phyloP scores from a whole-genome alignment of 2,888 invertebrate species.

The Pterostichus niger region DNA sequence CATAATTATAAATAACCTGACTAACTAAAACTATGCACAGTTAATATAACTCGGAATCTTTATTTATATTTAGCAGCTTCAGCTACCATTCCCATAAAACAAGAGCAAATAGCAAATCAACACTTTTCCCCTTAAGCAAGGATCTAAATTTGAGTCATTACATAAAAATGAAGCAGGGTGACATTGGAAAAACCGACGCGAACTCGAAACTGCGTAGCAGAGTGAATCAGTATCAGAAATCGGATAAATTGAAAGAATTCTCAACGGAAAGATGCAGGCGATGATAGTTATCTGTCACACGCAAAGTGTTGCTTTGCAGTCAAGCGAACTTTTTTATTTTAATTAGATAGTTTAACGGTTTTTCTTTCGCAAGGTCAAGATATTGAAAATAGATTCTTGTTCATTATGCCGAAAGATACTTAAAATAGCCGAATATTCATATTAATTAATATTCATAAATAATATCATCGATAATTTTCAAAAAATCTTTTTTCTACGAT shows the following conservation, averaged over 20 bases:
- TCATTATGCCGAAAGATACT: slow-evolving; percentile 22
- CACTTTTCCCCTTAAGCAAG: slow-evolving; percentile 25
- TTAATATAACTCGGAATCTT: slow-evolving; percentile 58
- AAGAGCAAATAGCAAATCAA: slow-evolving; percentile 20
- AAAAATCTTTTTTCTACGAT: no score
- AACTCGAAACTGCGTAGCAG: slow-evolving; percentile 7
- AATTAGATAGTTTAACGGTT: slow-evolving; percentile 9
- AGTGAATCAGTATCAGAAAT: slow-evolving; percentile 23
- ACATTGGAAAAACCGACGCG: slow-evolving; percentile 53
- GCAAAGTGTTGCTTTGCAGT: neutral
- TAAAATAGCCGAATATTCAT: neutral
- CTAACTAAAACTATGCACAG: slow-evolving; percentile 56
- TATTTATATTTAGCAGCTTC: slow-evolving; percentile 59
- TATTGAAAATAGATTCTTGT: slow-evolving; percentile 7
- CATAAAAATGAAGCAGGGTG: slow-evolving; percentile 48
- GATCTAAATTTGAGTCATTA: slow-evolving; percentile 58
- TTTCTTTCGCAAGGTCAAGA: slow-evolving; percentile 17
- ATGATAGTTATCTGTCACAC: slow-evolving; percentile 1
- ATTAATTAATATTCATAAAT: no score
- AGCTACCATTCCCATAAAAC: slow-evolving; percentile 46
- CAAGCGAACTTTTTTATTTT: slow-evolving; percentile 10
- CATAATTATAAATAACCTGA: slow-evolving; percentile 64
- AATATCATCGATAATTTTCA: no score
- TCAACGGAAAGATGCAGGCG: neutral
- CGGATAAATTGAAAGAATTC: slow-evolving; percentile 21